Evolutionary conservation across 2,797 vertebrate species (phyloP), one percentile per base, ranked within the genome.

Genomic region (Leptoclinus maculatus): DNA sequence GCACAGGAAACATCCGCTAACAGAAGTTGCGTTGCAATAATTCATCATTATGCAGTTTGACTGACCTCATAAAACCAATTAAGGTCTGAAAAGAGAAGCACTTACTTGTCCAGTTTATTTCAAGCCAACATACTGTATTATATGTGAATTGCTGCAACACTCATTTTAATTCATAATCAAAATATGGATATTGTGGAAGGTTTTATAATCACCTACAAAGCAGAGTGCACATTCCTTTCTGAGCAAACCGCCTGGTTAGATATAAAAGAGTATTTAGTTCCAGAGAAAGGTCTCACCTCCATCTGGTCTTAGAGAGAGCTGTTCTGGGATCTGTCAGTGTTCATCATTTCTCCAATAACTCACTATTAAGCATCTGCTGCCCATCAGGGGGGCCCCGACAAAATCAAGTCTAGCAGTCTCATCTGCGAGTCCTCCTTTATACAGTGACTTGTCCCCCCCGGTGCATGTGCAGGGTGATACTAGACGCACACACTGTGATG

Each of bases 321-420:
- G 64, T 21, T 77, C 39, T 70, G 71, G 75, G 75, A 78, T 66
- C 71, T 76, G 90, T 90, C 85, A 75, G 68, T 41, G 71, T 51
- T 69, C 62, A 89, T 91, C 76, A 78, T 63, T 77, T 29, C 53
- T 79, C 69, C 63, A 85, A 81, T 83, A 84, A 80, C 66, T 89
- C 84, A 76, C 41, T n/a, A 74, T 80, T 79, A 71, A 69, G 64
- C 51, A 68, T 73, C 79, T 78, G 83, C 63, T 64, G 66, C 73
- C 3, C n/a, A 67, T 82, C 78, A 75, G 67, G 41, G 71, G 32
- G 51, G 7, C 38, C 23, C 73, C 6, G 36, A 66, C 54, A 54
- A 58, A 79, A 86, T 83, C 66, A 45, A 80, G 74, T 53, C n/a
- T 19, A 79, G 64, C 69, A 85, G 43, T 27, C 54, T 74, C 70